Evolutionary conservation across 2,888 invertebrate genomes (phyloP).

Genomic region (Antheraea assamensis): DNA sequence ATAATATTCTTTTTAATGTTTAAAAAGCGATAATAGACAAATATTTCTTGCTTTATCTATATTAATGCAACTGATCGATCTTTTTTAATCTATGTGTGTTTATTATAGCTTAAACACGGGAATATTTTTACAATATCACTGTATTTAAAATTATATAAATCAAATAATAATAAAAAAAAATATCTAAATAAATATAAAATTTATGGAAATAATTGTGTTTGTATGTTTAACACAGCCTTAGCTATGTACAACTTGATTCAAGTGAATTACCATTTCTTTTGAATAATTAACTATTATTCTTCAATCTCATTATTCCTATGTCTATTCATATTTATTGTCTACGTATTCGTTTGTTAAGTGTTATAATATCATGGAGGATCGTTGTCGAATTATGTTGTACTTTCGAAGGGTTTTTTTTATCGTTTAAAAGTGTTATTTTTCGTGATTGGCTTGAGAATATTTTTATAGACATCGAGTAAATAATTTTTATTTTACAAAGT

Average conservation of each 20-base stretch:
- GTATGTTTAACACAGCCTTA: slow-evolving; percentile 25
- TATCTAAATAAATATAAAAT: neutral
- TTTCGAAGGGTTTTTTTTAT: neutral
- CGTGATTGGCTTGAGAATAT: neutral
- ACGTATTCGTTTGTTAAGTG: slow-evolving; percentile 19
- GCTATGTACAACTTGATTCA: slow-evolving; percentile 18
- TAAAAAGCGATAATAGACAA: neutral
- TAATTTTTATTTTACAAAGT: no score
- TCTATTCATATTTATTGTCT: slow-evolving; percentile 23
- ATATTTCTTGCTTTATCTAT: neutral
- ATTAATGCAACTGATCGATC: neutral
- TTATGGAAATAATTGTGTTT: slow-evolving; percentile 30
- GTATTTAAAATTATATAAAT: neutral
- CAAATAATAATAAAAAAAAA: neutral
- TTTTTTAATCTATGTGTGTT: neutral
- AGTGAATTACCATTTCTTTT: slow-evolving; percentile 33
- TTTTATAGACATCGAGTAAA: no score
- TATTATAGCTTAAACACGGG: neutral
- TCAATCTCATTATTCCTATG: slow-evolving; percentile 37
- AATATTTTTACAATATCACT: neutral
- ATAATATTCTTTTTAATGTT: neutral
- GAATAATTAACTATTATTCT: slow-evolving; percentile 28
- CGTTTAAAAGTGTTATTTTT: neutral
- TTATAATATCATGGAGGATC: neutral
- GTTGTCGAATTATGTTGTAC: neutral